phyloP scores from a whole-genome alignment of 2,888 invertebrate genomes.

The Watsonalla binaria region DNA sequence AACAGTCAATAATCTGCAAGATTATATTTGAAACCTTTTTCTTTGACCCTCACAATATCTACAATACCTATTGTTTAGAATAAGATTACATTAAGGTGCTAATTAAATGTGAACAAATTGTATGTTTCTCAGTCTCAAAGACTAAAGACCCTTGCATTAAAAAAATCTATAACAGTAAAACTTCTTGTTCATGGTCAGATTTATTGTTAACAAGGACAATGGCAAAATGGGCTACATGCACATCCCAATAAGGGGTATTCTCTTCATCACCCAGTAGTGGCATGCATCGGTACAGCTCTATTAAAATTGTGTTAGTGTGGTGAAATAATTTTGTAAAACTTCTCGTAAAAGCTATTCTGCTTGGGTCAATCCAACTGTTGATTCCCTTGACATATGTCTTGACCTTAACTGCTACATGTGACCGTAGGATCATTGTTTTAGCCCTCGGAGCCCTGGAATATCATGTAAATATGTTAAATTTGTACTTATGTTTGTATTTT shows the following conservation, averaged over 20 bases:
- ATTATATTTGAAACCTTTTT: too few relatives aligned
- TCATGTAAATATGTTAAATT: slow-evolving; percentile 22
- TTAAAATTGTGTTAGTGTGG: slow-evolving; percentile 33
- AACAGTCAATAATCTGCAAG: too few relatives aligned
- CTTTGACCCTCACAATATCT: too few relatives aligned
- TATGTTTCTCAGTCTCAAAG: too few relatives aligned
- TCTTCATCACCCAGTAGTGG: slow-evolving; percentile 59
- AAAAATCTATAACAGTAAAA: neutral
- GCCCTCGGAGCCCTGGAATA: slow-evolving; percentile 37
- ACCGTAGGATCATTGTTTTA: slow-evolving; percentile 17
- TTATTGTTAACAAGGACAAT: slow-evolving; percentile 38
- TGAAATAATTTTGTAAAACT: slow-evolving; percentile 33
- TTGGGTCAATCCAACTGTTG: neutral
- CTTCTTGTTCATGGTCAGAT: neutral
- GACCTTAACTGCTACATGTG: slow-evolving; percentile 27
- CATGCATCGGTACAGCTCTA: slow-evolving; percentile 63
- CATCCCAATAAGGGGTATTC: slow-evolving; percentile 52
- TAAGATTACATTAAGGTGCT: too few relatives aligned
- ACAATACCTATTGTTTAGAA: too few relatives aligned
- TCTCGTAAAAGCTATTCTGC: slow-evolving; percentile 34
- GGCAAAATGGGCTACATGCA: slow-evolving; percentile 53
- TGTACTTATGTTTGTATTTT: slow-evolving; percentile 63
- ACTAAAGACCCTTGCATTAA: too few relatives aligned
- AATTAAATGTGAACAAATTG: too few relatives aligned
- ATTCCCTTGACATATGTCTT: slow-evolving; percentile 21